phyloP scores from a whole-genome alignment of 2,797 vertebrate species.

The Spinus olivaceus region DNA sequence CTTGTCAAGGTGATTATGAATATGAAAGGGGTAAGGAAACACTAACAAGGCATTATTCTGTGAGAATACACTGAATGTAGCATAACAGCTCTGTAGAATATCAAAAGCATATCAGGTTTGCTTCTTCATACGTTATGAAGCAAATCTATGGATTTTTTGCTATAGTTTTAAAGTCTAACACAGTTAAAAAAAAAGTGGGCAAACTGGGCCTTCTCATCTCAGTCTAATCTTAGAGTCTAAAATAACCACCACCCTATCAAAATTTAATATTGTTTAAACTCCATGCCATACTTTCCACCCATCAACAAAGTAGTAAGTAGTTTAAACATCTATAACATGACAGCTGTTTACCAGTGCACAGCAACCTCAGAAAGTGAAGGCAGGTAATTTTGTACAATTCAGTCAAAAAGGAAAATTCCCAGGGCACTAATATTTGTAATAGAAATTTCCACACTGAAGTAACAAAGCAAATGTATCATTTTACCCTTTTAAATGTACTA shows the following conservation, averaged over 20 bases:
- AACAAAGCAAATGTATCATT: not conserved
- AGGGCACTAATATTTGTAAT: not conserved
- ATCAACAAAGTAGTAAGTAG: not conserved
- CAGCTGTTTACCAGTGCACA: not conserved
- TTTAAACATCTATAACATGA: not conserved
- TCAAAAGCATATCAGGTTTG: not conserved
- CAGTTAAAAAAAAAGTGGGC: not conserved
- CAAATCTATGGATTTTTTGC: not conserved
- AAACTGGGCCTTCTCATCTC: not conserved
- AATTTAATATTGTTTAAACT: not conserved
- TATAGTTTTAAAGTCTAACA: not conserved
- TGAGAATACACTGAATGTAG: not conserved
- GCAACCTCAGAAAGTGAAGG: not conserved
- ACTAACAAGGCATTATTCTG: not conserved
- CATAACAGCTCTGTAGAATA: not conserved
- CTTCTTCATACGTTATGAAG: not conserved
- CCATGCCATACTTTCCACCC: not conserved
- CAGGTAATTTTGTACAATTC: not conserved
- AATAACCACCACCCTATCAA: not conserved
- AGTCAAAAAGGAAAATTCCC: not conserved
- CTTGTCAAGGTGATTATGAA: constrained; percentile 9
- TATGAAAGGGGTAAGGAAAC: not conserved
- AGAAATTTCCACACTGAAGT: not conserved
- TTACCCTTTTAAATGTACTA: not conserved
- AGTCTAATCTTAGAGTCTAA: not conserved